Evolutionary conservation across 35 echinoderm and acorn worm species (phyloP).

Genomic region (Heliocidaris erythrogramma): DNA sequence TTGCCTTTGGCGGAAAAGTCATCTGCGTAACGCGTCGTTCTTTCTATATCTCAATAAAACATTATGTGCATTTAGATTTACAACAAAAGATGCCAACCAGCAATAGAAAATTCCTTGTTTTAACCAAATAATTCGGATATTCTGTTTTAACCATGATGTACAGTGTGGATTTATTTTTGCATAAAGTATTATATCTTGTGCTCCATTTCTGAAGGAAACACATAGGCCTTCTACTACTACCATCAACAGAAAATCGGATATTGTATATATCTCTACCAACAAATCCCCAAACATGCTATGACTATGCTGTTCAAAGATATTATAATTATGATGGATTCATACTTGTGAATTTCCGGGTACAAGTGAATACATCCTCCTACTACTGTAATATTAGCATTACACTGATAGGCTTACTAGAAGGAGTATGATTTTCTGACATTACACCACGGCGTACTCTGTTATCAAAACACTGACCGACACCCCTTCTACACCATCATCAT

Average conservation of each 20-base stretch:
- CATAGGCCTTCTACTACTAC: too few species aligned
- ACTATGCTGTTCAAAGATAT: too few species aligned
- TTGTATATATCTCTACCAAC: too few species aligned
- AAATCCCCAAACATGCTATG: too few species aligned
- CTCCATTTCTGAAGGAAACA: too few species aligned
- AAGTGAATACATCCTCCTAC: too few species aligned
- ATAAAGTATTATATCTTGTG: too few species aligned
- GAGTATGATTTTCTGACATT: neutral
- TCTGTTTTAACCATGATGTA: neutral
- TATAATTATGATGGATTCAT: too few species aligned
- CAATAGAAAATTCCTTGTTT: neutral
- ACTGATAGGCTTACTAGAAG: too few species aligned
- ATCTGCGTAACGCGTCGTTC: neutral
- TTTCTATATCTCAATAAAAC: neutral
- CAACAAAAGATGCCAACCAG: neutral
- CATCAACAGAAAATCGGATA: too few species aligned
- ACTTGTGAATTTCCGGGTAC: too few species aligned
- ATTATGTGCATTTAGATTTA: neutral
- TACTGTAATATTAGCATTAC: too few species aligned
- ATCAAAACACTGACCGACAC: neutral
- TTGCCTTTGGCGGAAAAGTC: neutral
- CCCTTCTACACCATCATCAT: neutral
- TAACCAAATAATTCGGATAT: neutral
- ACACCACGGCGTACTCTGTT: neutral
- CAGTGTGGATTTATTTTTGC: neutral